Evolutionary conservation across 2,888 invertebrate species (phyloP).

Genomic region (Leptinotarsa haldemani): DNA sequence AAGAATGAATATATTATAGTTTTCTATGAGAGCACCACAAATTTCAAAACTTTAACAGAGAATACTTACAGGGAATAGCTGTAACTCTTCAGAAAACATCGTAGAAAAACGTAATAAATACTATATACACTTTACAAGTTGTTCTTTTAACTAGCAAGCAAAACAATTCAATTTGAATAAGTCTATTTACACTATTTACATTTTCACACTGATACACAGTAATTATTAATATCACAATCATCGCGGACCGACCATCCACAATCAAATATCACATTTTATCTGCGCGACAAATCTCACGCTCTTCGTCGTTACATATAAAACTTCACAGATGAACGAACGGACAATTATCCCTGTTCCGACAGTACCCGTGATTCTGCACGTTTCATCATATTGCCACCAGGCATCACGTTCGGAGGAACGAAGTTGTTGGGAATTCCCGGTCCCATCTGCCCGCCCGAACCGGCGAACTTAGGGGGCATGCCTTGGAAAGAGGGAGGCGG

Average conservation of each 20-base stretch:
- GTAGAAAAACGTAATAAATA: conserved; percentile 20
- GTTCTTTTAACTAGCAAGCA: neutral
- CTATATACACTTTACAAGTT: conserved; percentile 9
- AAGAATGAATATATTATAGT: too few species aligned
- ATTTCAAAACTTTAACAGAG: too few species aligned
- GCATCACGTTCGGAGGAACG: conserved; percentile 63
- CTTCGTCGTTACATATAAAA: conserved; percentile 15
- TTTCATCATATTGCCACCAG: conserved; percentile 70
- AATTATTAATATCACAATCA: too few species aligned
- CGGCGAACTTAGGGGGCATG: conserved; percentile 47
- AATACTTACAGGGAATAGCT: too few species aligned
- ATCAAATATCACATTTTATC: conserved; percentile 42
- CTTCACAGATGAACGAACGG: conserved; percentile 79
- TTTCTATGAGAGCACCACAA: too few species aligned
- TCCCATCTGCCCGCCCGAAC: conserved; percentile 45
- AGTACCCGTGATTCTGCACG: conserved; percentile 83
- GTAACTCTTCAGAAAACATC: conserved; percentile 8
- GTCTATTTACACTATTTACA: too few species aligned
- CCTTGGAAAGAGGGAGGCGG: conserved; percentile 61
- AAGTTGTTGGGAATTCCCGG: conserved; percentile 55
- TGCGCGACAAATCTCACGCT: conserved; percentile 15
- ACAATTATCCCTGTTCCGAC: conserved; percentile 85
- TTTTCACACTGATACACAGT: too few species aligned
- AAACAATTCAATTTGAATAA: neutral
- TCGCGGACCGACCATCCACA: neutral